Conservation (phyloP, 2,888 invertebrate genomes). For the Nemurella pictetii region DNA sequence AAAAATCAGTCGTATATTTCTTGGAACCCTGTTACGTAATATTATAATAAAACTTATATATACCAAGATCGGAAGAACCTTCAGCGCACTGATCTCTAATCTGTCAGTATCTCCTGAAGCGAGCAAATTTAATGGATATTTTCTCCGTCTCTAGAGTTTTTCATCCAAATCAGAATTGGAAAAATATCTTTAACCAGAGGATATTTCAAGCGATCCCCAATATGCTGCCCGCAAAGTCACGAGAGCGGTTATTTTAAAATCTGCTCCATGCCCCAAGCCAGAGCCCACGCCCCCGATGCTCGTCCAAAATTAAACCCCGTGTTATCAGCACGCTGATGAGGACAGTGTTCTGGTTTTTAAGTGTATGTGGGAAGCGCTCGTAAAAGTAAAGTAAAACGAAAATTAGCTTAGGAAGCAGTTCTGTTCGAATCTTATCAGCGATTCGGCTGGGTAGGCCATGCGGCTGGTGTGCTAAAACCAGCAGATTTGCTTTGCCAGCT, state of each 20-base stretch:
- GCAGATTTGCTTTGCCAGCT: conserved; percentile 4
- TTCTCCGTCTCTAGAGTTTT: conserved; percentile 35
- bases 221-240: background rate
- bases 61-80: conserved; percentile 34
- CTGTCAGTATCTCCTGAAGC: conserved; percentile 45
- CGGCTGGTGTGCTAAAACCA: background rate
- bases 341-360: conserved; percentile 5
- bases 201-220: background rate
- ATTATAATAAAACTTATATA: conserved; percentile 24
- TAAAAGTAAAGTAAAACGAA: conserved; percentile 26
- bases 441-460: background rate
- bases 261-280: background rate
- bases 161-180: conserved; percentile 15
- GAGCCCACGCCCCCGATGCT: background rate
- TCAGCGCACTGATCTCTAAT: conserved; percentile 44
- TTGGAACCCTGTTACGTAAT: background rate
- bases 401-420: conserved; percentile 29
- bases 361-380: conserved; percentile 11
- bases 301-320: background rate
- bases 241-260: background rate
- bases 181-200: background rate
- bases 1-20: background rate
- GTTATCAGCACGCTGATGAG: conserved; percentile 1
- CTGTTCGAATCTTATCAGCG: conserved; percentile 8
- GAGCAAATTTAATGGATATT: conserved; percentile 46